phyloP scores from a whole-genome alignment of 2,797 vertebrate species.

The Emys orbicularis region DNA sequence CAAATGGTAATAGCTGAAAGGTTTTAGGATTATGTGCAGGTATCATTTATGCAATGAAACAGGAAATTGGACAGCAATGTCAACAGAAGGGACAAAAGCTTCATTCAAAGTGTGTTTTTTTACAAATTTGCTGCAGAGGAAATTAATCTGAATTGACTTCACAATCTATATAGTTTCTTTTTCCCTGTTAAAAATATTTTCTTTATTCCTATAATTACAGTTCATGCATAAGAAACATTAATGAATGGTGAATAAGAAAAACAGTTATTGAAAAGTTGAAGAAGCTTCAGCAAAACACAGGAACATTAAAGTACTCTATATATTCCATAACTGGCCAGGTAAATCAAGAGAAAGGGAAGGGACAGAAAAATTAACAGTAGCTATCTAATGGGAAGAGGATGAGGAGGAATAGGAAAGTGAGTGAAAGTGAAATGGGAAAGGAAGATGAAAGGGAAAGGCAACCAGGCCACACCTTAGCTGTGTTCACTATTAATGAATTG shows the following conservation, averaged over 20 bases:
- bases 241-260: not conserved
- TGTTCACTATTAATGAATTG: conserved; percentile 17
- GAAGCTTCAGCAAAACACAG: not conserved
- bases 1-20: not conserved
- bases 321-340: not conserved
- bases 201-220: not conserved
- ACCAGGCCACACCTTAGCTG: not conserved
- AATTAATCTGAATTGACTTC: not conserved
- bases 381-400: not conserved
- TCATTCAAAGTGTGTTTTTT: not conserved
- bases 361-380: not conserved
- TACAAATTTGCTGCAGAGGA: not conserved
- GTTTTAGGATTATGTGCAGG: not conserved
- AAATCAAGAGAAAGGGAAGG: conserved; percentile 16
- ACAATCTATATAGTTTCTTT: not conserved
- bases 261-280: not conserved
- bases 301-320: not conserved
- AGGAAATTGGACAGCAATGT: not conserved
- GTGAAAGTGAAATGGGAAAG: conserved; percentile 2
- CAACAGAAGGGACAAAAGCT: not conserved
- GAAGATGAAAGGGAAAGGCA: not conserved
- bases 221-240: not conserved
- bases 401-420: not conserved
- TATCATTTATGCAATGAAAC: not conserved
- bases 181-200: not conserved